Base-by-base conservation (phyloP, 2,888 invertebrate species). In the Lasioglossum figueresi region DNA sequence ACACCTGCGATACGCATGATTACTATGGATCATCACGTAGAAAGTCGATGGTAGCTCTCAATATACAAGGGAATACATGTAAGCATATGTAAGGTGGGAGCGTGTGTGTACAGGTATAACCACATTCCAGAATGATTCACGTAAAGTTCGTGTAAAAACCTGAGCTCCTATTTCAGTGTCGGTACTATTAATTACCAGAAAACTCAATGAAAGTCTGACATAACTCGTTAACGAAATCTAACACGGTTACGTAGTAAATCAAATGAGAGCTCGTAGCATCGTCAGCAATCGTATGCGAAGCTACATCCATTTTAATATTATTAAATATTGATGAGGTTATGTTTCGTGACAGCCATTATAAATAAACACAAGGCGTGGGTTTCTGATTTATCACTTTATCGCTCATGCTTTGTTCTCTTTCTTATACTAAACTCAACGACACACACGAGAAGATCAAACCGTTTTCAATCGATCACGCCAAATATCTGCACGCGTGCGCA, bases 91-190 rank as follows among this genome's bases (percentile, higher is more conserved):
- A 63, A 78, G 43, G 56, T 75, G 59, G 43, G 34, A 19, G 31
- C 14, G 16, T 4, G 34, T 16, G 19, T 14, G 52, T 4, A 2
- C 72, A 71, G 66, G 23, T 59, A 40, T 40, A 70, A 72, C 4
- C 37, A 34, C 63, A 68, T 85, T 79, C 76, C 79, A 27, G 52
- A 27, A 71, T 86, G 82, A 85, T 75, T 85, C 85, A 82, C 68
- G 31, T 34, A 31, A 48, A 19, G 70, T 40, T 82, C 37, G 2
- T 4, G 14, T 27, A 27, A 59, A 59, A 27, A 23, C 2, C 16
- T 19, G 43, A 1, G 59, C 76, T 27, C 6, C 12, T 5, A 23
- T 52, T 14, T n/a, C 66, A 19, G 14, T 2, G 23, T 12, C 34
- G 12, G 27, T 31, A 48, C 31, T n/a, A 48, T 23, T 37, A 73